Evolutionary conservation across 2,113 vertebrate species (phyloP), one percentile per base, ranked within the genome.

Genomic region (Arizona elegans): DNA sequence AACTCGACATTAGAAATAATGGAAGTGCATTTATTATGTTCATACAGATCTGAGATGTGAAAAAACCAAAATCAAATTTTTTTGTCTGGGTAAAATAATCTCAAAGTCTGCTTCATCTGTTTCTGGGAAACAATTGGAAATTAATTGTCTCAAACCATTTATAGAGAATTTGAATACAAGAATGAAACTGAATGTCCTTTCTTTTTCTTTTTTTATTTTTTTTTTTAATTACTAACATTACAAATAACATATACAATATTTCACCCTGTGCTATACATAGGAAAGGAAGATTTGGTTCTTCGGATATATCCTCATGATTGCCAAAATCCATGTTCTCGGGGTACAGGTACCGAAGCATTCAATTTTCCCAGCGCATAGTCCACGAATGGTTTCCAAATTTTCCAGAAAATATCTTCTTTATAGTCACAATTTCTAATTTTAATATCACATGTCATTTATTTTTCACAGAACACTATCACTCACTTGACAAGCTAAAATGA

Each of bases 121-220:
- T 75, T 75, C 15, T 33, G 98, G 97, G 98, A 98, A 97, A 98
- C 97, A 98, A 98, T 98, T 97, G 97, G 97, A 98, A 98, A 98
- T 98, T 98, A 98, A 98, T 98, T 98, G 98, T 98, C 98, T 98
- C 97, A 98, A 98, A 98, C 97, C 97, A 98, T 98, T 97, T 96
- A 97, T 96, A 97, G 97, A 95, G 96, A 97, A 97, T 96, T 96
- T 97, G 97, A 98, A 98, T 98, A 98, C 98, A 98, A 96, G 95
- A 97, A 98, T 97, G 93, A 98, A 96, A 98, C 94, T 96, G 43
- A 95, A 97, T 97, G 97, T 96, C 93, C 94, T 93, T 92, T 92
- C 96, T 96, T 94, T 96, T 97, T 94, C 94, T n/a, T n/a, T n/a
- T n/a, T n/a, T n/a, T n/a, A n/a, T n/a, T n/a, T n/a, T n/a, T n/a